Base-by-base conservation (phyloP, 2,888 invertebrate genomes). In the Nasonia oneida region DNA sequence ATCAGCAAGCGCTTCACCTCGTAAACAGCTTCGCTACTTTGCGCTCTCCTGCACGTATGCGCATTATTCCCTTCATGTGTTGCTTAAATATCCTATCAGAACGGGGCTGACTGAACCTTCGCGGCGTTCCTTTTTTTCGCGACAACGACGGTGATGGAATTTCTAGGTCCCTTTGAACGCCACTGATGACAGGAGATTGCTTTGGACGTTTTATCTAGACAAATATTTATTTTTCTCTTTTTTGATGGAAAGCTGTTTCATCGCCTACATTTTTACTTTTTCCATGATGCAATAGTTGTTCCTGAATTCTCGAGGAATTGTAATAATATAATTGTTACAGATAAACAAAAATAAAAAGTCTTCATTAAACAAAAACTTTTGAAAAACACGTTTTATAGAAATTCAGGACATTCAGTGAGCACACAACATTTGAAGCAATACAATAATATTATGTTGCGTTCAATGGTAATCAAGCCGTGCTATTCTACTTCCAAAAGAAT, bases 1-100 rank as follows among this genome's bases (percentile, higher is more conserved):
- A 92, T 93, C 92, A 92, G 90, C 75, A 67, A 37, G 29, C 57
- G 53, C 84, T 87, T 90, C 89, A 87, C 87, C 88, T 89, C 88
- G 88, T 89, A 89, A 90, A 88, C 88, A 89, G 87, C 88, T 88
- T 85, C 87, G 85, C 78, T 87, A 64, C 86, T 86, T 86, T 85
- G 83, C 73, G 78, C 83, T 84, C 81, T 82, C 79, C 87, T 88
- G 78, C 78, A 83, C 57, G 85, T 87, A 88, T 86, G 81, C 87
- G 84, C 87, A 87, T 87, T 85, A 88, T 88, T 85, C 87, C 88
- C 85, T 87, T 85, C 86, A 83, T 87, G 23, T 61, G 87, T 88
- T 88, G 86, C 88, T 88, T 87, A 88, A 87, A 88, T 89, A 89
- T 89, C 88, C 88, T 87, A 88, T 89, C 88, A 84, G 85, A 53